phyloP scores from a whole-genome alignment of 2,113 vertebrate genomes.

The Pseudopodoces humilis region DNA sequence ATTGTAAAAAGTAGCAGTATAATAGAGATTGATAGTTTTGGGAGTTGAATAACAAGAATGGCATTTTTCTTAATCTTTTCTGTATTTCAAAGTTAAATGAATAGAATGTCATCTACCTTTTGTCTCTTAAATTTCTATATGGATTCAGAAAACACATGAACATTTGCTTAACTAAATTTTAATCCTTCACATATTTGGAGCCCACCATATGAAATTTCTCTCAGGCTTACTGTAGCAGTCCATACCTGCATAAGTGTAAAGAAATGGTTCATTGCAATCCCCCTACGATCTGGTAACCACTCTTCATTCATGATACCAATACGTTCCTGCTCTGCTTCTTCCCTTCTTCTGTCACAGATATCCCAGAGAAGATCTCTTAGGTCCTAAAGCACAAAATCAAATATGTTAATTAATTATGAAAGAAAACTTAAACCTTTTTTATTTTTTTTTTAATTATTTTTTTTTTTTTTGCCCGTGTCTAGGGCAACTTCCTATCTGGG shows the following conservation, averaged over 20 bases:
- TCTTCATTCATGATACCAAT: conserved; percentile 70
- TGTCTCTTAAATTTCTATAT: not conserved
- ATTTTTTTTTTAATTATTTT: not conserved
- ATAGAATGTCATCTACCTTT: not conserved
- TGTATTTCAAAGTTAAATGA: not conserved
- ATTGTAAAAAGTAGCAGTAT: not conserved
- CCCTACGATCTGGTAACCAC: conserved; percentile 81
- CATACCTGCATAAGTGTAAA: conserved; percentile 87
- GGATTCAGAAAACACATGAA: not conserved
- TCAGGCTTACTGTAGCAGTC: not conserved
- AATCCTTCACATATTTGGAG: not conserved
- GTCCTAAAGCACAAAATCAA: conserved; percentile 73
- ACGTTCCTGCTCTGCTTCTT: conserved; percentile 82
- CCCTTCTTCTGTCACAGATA: conserved; percentile 83
- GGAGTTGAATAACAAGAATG: not conserved
- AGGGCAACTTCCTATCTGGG: not conserved
- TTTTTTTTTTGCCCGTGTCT: not conserved
- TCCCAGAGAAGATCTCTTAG: conserved; percentile 86
- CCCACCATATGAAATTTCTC: not conserved
- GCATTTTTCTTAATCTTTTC: not conserved
- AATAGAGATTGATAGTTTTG: not conserved
- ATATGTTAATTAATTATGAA: not conserved
- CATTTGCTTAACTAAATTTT: not conserved
- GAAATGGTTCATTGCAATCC: conserved; percentile 82
- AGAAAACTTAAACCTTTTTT: not conserved